phyloP scores from a whole-genome alignment of 2,797 vertebrate species.

The Enteromius viviparus region DNA sequence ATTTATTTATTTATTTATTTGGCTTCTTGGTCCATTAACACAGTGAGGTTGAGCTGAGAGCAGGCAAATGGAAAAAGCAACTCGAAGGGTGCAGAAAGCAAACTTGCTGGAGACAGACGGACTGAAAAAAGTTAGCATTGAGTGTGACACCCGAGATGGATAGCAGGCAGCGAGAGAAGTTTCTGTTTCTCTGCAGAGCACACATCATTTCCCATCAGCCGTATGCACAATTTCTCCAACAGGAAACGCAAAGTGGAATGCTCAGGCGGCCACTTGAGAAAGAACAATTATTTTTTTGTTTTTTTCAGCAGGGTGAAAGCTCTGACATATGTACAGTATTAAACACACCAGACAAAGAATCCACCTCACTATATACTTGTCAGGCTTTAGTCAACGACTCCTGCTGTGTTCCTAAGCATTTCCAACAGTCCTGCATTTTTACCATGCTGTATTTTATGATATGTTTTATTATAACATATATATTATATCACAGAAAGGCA shows the following conservation, averaged over 20 bases:
- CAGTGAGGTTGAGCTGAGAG: conserved; percentile 78
- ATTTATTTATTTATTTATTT: conserved; percentile 39
- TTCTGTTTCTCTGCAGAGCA: conserved; percentile 59
- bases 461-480: conserved; percentile 21
- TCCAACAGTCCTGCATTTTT: conserved; percentile 13
- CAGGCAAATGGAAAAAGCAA: conserved; percentile 81
- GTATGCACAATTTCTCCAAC: conserved; percentile 52
- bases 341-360: conserved; percentile 30
- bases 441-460: conserved; percentile 1
- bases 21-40: conserved; percentile 82
- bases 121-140: conserved; percentile 83
- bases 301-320: conserved; percentile 22
- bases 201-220: conserved; percentile 60
- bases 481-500: conserved; percentile 3
- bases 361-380: conserved; percentile 25
- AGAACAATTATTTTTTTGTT: conserved; percentile 26
- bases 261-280: conserved; percentile 53
- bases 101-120: conserved; percentile 83
- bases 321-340: conserved; percentile 43
- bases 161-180: conserved; percentile 74
- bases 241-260: conserved; percentile 56
- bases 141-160: conserved; percentile 76
- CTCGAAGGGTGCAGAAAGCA: conserved; percentile 80
- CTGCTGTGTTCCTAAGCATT: conserved; percentile 19
- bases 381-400: background rate